Conservation (phyloP, 2,797 vertebrate genomes). For the Threskiornis aethiopicus region DNA sequence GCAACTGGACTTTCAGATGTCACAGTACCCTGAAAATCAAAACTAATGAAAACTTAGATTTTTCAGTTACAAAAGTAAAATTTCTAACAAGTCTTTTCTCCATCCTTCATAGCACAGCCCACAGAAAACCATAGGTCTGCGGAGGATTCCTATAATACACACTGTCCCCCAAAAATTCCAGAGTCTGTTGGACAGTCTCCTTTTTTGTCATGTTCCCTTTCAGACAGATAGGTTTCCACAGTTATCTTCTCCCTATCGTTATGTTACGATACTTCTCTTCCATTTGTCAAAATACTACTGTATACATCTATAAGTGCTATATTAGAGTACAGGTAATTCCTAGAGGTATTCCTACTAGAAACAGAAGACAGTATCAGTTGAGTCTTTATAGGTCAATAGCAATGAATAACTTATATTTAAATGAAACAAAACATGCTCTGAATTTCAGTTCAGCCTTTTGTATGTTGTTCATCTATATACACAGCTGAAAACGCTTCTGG, state of each 20-base stretch:
- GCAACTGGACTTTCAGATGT: neutral
- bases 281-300: neutral
- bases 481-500: neutral
- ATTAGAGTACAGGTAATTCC: neutral
- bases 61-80: neutral
- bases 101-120: neutral
- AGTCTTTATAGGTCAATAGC: neutral
- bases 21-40: neutral
- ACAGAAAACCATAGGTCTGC: neutral
- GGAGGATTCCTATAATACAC: neutral
- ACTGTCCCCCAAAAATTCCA: neutral
- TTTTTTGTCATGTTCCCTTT: neutral
- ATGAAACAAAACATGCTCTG: neutral
- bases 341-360: neutral
- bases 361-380: neutral
- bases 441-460: neutral
- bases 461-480: neutral
- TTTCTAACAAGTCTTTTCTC: neutral
- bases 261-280: neutral
- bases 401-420: neutral
- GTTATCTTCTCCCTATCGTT: neutral
- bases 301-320: neutral
- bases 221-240: neutral
- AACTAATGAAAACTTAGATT: neutral
- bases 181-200: neutral